These are phyloP conservation scores for Diaperis boleti DNA, from an alignment of 2,888 invertebrate genomes.

Conservation along the genomic window DNA sequence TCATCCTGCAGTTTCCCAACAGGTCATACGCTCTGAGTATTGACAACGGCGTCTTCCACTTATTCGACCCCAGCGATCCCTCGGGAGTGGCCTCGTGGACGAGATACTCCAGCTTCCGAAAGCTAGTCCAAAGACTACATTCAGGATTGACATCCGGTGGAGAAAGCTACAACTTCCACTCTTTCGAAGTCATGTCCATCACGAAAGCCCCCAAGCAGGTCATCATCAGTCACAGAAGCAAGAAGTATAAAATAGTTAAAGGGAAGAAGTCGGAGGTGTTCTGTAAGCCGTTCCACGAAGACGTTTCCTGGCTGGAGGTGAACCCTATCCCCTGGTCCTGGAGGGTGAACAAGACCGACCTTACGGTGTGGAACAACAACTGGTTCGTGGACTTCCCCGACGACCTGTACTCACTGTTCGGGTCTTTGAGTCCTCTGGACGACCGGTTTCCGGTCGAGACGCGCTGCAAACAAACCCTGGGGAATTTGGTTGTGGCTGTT, in stretches of 20 bases:
- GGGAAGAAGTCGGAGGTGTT: slow-evolving; percentile 62
- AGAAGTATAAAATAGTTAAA: slow-evolving; percentile 66
- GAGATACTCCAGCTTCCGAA: slow-evolving; percentile 64
- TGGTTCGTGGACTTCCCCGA: slow-evolving; percentile 78
- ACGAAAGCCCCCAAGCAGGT: slow-evolving; percentile 69
- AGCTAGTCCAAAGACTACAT: slow-evolving; percentile 54
- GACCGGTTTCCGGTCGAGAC: slow-evolving; percentile 68
- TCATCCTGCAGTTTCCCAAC: slow-evolving; percentile 71
- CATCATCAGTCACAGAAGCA: slow-evolving; percentile 65
- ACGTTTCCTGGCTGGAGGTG: slow-evolving; percentile 60
- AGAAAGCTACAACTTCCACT: slow-evolving; percentile 68
- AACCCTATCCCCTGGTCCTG: slow-evolving; percentile 63
- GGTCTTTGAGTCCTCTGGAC: slow-evolving; percentile 74
- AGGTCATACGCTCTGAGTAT: slow-evolving; percentile 71
- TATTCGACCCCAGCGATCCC: slow-evolving; percentile 73
- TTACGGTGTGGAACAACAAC: slow-evolving; percentile 72
- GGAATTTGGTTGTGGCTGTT: slow-evolving; percentile 67
- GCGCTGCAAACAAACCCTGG: slow-evolving; percentile 74
- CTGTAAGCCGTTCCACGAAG: slow-evolving; percentile 63
- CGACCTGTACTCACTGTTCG: slow-evolving; percentile 78
- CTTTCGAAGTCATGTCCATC: slow-evolving; percentile 71
- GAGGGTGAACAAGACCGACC: slow-evolving; percentile 51
- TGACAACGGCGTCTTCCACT: slow-evolving; percentile 70
- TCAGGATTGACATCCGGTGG: slow-evolving; percentile 46
- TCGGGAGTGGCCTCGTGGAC: slow-evolving; percentile 67